Evolutionary conservation across 2,113 vertebrate genomes (phyloP), one percentile per base, ranked within the genome.

Genomic region (Oceanodroma tethys): DNA sequence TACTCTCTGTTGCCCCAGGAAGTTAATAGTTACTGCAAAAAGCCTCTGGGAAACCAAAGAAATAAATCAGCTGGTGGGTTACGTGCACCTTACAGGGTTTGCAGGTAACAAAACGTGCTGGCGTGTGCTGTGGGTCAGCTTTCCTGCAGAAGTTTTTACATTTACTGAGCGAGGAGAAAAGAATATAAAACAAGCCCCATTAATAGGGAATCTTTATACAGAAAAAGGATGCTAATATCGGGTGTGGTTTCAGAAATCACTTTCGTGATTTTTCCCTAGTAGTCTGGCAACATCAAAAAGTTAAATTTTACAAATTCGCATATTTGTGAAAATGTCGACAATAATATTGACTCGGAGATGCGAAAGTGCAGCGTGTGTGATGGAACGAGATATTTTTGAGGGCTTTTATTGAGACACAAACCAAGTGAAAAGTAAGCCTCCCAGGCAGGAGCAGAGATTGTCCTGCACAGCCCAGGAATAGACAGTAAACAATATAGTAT

Each of bases 181-280:
- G 18, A 40, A 52, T 9, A 32, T 3, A 52, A 79, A 76, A 21
- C 36, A 21, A 48, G 7, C 4, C 25, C 42, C 60, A 83, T 38
- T 50, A 83, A 50, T 2, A 91, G 79, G 81, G 81, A 82, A 76
- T 78, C 85, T 38, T 83, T 22, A 14, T 62, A 81, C 16, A 30
- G 79, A 94, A 85, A 72, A 75, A 81, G 71, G 65, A 42, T 75
- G 59, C 85, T 60, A 34, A 40, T 86, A 87, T 91, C n/a, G n/a
- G 92, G 56, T 56, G 91, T 89, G 94, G 93, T 84, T 68, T 96
- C 89, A 97, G 96, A 97, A 98, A 97, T 92, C 42, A 78, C 50
- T 97, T 81, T 20, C 74, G 75, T 67, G 56, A 70, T 93, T 91
- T 56, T 9, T 10, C 7, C 48, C 50, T n/a, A 67, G 58, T 52